Evolutionary conservation across 2,888 invertebrate species (phyloP).

Genomic region (Drosophila demipolita): DNA sequence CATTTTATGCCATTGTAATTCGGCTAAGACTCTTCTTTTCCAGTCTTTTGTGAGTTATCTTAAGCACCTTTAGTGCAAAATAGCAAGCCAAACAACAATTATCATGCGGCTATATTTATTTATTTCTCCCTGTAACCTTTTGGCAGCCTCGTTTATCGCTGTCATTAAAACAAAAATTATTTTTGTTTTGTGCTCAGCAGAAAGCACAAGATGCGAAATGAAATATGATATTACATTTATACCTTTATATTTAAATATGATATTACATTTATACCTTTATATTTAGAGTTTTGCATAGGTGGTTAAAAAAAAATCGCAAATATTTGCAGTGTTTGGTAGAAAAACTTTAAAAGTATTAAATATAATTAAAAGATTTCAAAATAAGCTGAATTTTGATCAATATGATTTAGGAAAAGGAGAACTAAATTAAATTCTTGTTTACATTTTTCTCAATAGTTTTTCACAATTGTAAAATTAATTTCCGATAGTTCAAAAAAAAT

Average conservation of each 20-base stretch:
- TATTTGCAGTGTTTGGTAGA: constrained; percentile 2
- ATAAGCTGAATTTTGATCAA: background rate
- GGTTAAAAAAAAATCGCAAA: constrained; percentile 1
- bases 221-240: constrained; percentile 37
- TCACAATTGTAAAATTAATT: too few relatives aligned
- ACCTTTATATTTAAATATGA: constrained; percentile 1
- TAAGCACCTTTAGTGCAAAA: constrained; percentile 43
- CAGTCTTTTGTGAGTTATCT: constrained; percentile 41
- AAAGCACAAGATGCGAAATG: constrained; percentile 46
- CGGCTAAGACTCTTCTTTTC: constrained; percentile 17
- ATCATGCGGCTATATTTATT: constrained; percentile 48
- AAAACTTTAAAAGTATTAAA: background rate
- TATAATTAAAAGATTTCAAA: background rate
- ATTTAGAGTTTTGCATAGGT: constrained; percentile 27
- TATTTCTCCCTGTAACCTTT: constrained; percentile 16
- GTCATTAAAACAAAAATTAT: constrained; percentile 50
- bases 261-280: background rate
- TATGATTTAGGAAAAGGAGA: background rate
- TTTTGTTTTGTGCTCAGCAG: constrained; percentile 41
- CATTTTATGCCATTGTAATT: constrained; percentile 44
- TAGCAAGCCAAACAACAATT: constrained; percentile 33
- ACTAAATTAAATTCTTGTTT: background rate
- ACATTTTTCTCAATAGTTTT: too few relatives aligned
- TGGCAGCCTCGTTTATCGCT: constrained; percentile 53
- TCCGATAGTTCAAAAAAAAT: background rate